These are phyloP conservation scores for Amaurobius ferox DNA, from an alignment of 2,888 invertebrate species.

Conservation along the genomic window DNA sequence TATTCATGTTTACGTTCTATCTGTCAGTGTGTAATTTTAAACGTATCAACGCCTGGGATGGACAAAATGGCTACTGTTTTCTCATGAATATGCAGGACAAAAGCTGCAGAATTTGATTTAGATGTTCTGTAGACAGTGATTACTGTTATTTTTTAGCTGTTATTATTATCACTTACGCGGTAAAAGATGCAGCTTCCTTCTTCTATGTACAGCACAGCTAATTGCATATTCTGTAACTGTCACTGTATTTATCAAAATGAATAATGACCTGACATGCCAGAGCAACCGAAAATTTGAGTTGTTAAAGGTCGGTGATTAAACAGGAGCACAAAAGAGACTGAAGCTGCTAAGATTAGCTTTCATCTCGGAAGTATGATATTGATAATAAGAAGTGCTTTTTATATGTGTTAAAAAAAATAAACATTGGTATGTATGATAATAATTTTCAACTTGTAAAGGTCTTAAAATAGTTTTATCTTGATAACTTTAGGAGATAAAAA, in stretches of 20 bases:
- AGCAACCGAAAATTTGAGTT: neutral
- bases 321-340: too few relatives aligned
- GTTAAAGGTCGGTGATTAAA: too few relatives aligned
- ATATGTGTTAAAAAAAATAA: too few relatives aligned
- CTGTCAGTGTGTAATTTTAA: conserved; percentile 43
- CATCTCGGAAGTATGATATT: too few relatives aligned
- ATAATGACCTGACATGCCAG: neutral
- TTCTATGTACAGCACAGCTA: neutral
- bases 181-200: neutral
- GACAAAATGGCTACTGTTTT: neutral
- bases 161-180: neutral
- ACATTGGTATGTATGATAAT: too few relatives aligned
- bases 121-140: conserved; percentile 36
- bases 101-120: conserved; percentile 29
- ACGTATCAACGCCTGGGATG: conserved; percentile 21
- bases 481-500: too few relatives aligned
- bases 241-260: neutral
- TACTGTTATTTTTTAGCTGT: conserved; percentile 26
- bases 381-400: too few relatives aligned
- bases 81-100: conserved; percentile 30
- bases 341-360: too few relatives aligned
- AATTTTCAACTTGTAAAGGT: too few relatives aligned
- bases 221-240: conserved; percentile 21
- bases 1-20: conserved; percentile 39
- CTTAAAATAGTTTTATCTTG: too few relatives aligned